Base-by-base conservation (phyloP, 2,113 vertebrate species). In the Clarias gariepinus region DNA sequence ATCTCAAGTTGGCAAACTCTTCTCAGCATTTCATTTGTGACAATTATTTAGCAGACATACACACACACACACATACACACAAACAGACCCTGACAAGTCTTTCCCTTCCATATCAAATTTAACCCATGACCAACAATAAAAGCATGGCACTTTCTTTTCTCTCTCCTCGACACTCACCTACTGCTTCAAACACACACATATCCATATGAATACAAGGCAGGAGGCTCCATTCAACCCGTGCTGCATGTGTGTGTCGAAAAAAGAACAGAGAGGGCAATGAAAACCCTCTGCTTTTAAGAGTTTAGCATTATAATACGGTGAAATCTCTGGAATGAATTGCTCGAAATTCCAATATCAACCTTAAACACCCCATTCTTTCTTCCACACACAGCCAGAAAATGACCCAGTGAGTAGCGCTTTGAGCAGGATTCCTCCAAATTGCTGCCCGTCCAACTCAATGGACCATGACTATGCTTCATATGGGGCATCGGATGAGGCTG, bases 401-500 rank as follows among this genome's bases (percentile, higher is more conserved):
- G 47, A 23, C 64, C 82, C 64, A 19, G 53, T 52, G 57, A 58
- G 87, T 52, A 57, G 63, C 36, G 60, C 82, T 89, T 81, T 89
- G 41, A 90, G 77, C 63, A 30, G 58, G 77, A 85, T 83, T 85
- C 81, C 82, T 89, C 84, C 81, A 89, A 87, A 90, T 89, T 90
- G 89, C 84, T 84, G 88, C 47, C 76, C 86, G 63, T 71, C 82
- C 58, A 82, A 73, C 81, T 88, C 88, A 87, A 88, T 90, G 88
- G 88, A 90, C 84, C 86, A 71, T 90, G 88, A 90, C 90, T 90
- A 53, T 69, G 79, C 83, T 83, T 89, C 88, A 88, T 89, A 88
- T 76, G 82, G 88, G 82, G 82, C 89, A 87, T 88, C 81, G 84
- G 86, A 90, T 58, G 63, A 88, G 84, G 81, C 64, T 84, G 84